Percentiles rank a stretch among this genome's conserved stretches.
Conservation (phyloP, 2,888 invertebrate species). For the Dichetophora obliterata region DNA sequence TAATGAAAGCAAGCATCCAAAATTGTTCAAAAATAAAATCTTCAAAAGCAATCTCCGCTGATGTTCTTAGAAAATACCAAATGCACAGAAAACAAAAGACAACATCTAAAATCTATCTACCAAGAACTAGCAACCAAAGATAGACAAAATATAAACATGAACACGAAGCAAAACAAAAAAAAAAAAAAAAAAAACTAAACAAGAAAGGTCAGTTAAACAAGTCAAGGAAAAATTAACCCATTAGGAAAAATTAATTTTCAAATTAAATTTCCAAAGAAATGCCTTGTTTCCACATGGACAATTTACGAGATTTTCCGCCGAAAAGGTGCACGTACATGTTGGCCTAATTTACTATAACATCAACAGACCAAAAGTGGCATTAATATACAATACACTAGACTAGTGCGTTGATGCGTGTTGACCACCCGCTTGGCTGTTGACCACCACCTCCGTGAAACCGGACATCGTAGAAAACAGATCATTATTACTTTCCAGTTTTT, state of each 20-base stretch:
- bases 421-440: conserved; percentile 23
- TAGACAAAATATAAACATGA: background rate
- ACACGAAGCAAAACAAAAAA: background rate
- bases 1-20: background rate
- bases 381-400: background rate
- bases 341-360: background rate
- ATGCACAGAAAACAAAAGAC: background rate
- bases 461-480: background rate
- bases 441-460: background rate
- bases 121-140: background rate
- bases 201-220: background rate
- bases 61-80: conserved; percentile 13
- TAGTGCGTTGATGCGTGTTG: background rate
- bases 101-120: background rate
- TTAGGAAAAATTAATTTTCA: conserved; percentile 17
- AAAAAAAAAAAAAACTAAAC: background rate
- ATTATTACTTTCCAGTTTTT: background rate
- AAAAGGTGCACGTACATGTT: conserved; percentile 1
- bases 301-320: conserved; percentile 7
- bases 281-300: background rate
- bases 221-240: conserved; percentile 3
- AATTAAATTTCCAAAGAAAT: background rate
- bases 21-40: background rate
- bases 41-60: conserved; percentile 19
- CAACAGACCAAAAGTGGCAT: too few relatives aligned